These are phyloP conservation scores for Penaeus chinensis DNA, from an alignment of 1,140 invertebrate genomes.

Conservation along the genomic window DNA sequence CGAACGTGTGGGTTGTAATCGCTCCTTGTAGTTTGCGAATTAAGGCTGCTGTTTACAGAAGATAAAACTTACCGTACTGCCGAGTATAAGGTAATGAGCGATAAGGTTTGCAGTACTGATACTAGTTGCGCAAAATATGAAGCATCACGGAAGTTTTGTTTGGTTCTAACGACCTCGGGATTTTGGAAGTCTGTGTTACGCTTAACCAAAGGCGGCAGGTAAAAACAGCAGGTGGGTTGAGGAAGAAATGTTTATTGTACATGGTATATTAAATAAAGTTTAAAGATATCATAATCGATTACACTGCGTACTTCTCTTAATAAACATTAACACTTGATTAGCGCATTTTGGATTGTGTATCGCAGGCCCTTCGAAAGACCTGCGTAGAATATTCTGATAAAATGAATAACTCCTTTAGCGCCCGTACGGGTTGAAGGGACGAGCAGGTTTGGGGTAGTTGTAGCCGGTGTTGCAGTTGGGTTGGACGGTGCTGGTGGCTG, in stretches of 20 bases:
- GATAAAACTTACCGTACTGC: too few relatives aligned
- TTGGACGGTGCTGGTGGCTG: conserved; percentile 7
- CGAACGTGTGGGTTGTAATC: too few relatives aligned
- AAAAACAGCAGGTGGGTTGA: background rate
- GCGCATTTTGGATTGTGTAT: background rate
- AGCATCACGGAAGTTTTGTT: too few relatives aligned
- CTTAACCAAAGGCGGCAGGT: background rate
- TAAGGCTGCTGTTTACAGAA: too few relatives aligned
- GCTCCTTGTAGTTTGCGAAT: too few relatives aligned
- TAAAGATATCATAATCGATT: background rate
- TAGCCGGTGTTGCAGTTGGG: conserved; percentile 39
- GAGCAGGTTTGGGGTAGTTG: conserved; percentile 34
- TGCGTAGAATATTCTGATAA: background rate
- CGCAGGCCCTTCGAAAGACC: background rate
- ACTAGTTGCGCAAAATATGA: too few relatives aligned
- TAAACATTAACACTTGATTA: background rate
- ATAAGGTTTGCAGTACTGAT: too few relatives aligned
- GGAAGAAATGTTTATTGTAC: background rate
- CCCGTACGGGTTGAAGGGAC: conserved; percentile 38
- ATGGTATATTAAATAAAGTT: conserved; percentile 16
- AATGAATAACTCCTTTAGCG: background rate
- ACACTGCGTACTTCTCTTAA: background rate
- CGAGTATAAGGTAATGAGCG: too few relatives aligned
- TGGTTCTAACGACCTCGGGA: too few relatives aligned
- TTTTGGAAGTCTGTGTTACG: background rate